Conservation (phyloP, 2,113 vertebrate species). For the Vulpes lagopus region DNA sequence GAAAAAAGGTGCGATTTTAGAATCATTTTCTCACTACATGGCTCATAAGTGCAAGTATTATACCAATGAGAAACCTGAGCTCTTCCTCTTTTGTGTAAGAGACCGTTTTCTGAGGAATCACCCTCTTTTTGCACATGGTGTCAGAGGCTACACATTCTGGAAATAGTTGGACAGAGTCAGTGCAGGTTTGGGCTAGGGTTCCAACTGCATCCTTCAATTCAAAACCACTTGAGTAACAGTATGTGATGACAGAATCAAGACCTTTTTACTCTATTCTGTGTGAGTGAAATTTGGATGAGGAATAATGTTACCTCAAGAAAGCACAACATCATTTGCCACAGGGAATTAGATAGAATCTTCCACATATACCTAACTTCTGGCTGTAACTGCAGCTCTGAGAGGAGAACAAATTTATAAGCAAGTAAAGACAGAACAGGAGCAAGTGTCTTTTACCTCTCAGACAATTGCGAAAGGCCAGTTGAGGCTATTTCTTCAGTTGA, state of each 20-base stretch:
- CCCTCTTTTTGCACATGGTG: not conserved
- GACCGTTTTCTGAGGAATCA: not conserved
- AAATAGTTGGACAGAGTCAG: not conserved
- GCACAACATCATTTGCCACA: not conserved
- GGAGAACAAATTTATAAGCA: not conserved
- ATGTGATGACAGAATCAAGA: not conserved
- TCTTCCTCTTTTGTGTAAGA: not conserved
- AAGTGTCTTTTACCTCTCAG: not conserved
- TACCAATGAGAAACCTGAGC: not conserved
- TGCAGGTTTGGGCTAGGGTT: not conserved
- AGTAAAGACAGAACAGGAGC: not conserved
- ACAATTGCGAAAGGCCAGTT: not conserved
- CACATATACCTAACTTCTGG: not conserved
- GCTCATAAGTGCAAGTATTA: not conserved
- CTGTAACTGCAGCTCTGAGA: not conserved
- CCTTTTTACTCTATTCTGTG: not conserved
- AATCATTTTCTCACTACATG: not conserved
- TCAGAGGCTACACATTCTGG: not conserved
- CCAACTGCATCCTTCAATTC: not conserved
- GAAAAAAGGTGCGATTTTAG: not conserved
- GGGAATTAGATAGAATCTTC: not conserved
- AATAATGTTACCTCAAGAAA: slow-evolving; percentile 9
- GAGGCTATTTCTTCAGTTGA: not conserved
- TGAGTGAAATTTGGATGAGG: not conserved
- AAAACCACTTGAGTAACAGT: not conserved